Evolutionary conservation across 2,888 invertebrate species (phyloP).

Genomic region (Erannis defoliaria): DNA sequence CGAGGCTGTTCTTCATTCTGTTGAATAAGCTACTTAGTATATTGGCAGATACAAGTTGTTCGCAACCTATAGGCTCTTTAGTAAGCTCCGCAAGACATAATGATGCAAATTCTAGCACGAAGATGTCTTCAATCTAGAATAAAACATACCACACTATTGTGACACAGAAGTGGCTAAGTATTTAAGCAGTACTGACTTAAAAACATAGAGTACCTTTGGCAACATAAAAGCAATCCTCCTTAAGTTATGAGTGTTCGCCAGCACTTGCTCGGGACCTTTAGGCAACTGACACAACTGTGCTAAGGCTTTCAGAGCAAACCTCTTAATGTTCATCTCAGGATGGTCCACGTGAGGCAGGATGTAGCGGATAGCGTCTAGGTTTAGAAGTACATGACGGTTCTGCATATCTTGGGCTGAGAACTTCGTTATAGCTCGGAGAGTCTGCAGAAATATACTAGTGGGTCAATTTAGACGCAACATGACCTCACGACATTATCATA

Average conservation of each 20-base stretch:
- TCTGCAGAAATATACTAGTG: slow-evolving; percentile 52
- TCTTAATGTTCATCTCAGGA: slow-evolving; percentile 70
- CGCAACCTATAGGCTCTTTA: slow-evolving; percentile 78
- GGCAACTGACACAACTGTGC: slow-evolving; percentile 82
- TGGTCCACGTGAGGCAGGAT: slow-evolving; percentile 75
- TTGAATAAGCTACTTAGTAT: slow-evolving; percentile 77
- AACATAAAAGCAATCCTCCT: slow-evolving; percentile 74
- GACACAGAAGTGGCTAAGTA: background rate
- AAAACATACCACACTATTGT: background rate
- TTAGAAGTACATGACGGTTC: slow-evolving; percentile 68
- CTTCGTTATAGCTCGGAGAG: slow-evolving; percentile 78
- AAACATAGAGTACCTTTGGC: slow-evolving; percentile 59
- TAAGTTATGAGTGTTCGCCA: slow-evolving; percentile 69
- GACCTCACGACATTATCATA: too few relatives aligned
- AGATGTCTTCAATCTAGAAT: slow-evolving; percentile 77
- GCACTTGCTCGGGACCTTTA: slow-evolving; percentile 76
- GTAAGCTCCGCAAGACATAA: slow-evolving; percentile 81
- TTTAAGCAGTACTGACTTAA: background rate
- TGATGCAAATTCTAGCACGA: slow-evolving; percentile 84
- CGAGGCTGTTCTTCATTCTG: slow-evolving; percentile 79
- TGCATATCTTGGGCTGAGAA: slow-evolving; percentile 74
- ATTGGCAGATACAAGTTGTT: slow-evolving; percentile 76
- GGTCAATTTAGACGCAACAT: too few relatives aligned
- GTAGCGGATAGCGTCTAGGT: slow-evolving; percentile 67
- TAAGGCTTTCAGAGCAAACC: slow-evolving; percentile 83